Conservation (phyloP, 1,140 invertebrate genomes). For the Drosophila miranda region DNA sequence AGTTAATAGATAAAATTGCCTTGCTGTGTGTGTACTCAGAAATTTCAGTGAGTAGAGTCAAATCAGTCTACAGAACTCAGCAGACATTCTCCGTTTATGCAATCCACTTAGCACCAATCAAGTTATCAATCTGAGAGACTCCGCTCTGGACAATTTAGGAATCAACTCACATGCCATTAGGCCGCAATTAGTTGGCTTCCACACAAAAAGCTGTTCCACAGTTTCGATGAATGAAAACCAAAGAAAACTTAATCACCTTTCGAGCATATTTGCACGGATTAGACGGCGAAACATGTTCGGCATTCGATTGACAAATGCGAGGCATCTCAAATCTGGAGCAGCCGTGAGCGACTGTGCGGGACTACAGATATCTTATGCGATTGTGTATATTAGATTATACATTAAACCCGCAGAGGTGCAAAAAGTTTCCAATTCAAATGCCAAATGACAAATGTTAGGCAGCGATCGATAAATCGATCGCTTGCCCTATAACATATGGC, state of each 20-base stretch:
- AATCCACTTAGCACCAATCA: constrained; percentile 8
- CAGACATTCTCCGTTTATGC: constrained; percentile 2
- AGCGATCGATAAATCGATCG: constrained; percentile 46
- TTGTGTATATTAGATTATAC: constrained; percentile 1
- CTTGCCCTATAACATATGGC: constrained; percentile 30
- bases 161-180: constrained; percentile 28
- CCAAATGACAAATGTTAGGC: constrained; percentile 56
- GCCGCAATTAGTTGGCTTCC: constrained; percentile 44
- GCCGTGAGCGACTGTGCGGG: constrained; percentile 42
- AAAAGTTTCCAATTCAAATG: constrained; percentile 53
- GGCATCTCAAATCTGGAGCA: constrained; percentile 70
- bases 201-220: constrained; percentile 34
- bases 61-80: background rate
- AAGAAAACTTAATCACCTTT: constrained; percentile 53
- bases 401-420: constrained; percentile 3
- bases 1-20: too few relatives aligned
- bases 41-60: too few relatives aligned
- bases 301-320: constrained; percentile 72
- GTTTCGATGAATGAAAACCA: constrained; percentile 25
- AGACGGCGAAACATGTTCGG: constrained; percentile 64
- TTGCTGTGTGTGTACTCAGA: too few relatives aligned
- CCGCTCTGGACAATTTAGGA: constrained; percentile 27
- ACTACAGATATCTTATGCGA: background rate
- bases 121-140: constrained; percentile 23
- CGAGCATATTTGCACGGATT: constrained; percentile 56